Conservation (phyloP, 2,888 invertebrate species). For the Nebria salina region DNA sequence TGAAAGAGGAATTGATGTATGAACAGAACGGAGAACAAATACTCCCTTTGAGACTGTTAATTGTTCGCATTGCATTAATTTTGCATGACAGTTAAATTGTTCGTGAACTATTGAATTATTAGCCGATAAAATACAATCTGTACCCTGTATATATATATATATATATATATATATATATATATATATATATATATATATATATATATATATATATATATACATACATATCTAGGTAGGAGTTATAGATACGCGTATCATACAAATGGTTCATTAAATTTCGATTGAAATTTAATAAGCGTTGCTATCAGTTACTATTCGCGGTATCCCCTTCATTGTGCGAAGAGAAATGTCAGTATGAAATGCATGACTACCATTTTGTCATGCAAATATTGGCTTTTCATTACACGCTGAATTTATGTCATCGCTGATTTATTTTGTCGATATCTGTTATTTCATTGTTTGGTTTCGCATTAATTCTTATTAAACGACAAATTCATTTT, state of each 20-base stretch:
- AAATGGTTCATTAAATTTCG: slow-evolving; percentile 30
- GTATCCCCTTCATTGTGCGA: not conserved
- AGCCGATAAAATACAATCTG: slow-evolving; percentile 10
- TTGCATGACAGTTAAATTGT: not conserved
- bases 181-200: not conserved
- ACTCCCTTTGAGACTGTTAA: not conserved
- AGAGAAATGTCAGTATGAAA: not conserved
- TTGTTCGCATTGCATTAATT: not conserved
- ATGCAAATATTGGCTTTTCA: not conserved
- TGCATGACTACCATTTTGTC: not conserved
- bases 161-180: not conserved
- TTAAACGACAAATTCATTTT: not conserved
- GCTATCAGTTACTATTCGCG: not conserved
- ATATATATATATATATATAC: not conserved
- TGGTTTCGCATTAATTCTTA: not conserved
- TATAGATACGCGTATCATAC: slow-evolving; percentile 3
- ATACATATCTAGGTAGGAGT: not conserved
- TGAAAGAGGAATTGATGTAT: not conserved
- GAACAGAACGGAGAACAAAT: not conserved
- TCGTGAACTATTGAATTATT: slow-evolving; percentile 12
- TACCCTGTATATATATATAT: not conserved
- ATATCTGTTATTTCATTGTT: not conserved
- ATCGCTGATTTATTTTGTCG: not conserved
- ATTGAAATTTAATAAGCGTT: slow-evolving; percentile 17
- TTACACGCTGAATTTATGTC: not conserved